phyloP scores from a whole-genome alignment of 2,113 vertebrate genomes.

The Sisor rabdophorus region DNA sequence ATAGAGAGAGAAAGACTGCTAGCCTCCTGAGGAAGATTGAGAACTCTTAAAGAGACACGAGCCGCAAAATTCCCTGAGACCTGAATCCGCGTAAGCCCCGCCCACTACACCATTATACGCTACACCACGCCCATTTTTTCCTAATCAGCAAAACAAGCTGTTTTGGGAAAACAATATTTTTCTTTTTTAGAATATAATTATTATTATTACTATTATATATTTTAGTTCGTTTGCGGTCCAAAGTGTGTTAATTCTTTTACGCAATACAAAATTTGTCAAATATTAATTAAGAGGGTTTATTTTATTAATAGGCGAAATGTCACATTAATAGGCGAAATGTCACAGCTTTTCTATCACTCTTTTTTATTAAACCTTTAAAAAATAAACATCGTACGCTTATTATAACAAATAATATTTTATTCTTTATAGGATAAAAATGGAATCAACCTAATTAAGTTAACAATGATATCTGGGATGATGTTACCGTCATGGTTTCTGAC shows the following conservation, averaged over 20 bases:
- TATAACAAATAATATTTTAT: too few species aligned
- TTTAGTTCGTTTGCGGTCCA: too few species aligned
- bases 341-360: too few species aligned
- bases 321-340: too few species aligned
- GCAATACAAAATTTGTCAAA: not conserved
- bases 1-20: not conserved
- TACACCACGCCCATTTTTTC: not conserved
- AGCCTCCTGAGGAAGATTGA: not conserved
- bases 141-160: not conserved
- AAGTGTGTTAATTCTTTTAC: not conserved
- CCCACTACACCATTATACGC: not conserved
- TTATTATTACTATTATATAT: not conserved
- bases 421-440: too few species aligned
- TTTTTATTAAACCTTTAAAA: too few species aligned
- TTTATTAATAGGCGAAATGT: too few species aligned
- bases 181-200: too few species aligned
- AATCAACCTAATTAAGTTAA: too few species aligned
- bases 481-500: too few species aligned
- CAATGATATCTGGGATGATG: too few species aligned
- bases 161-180: not conserved
- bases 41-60: slow-evolving; percentile 36
- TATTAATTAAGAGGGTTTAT: not conserved
- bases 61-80: not conserved
- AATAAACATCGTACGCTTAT: too few species aligned
- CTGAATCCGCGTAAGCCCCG: not conserved